Evolutionary conservation across 2,888 invertebrate species (phyloP), one percentile per base, ranked within the genome.

Genomic region (Asteroscopus sphinx): DNA sequence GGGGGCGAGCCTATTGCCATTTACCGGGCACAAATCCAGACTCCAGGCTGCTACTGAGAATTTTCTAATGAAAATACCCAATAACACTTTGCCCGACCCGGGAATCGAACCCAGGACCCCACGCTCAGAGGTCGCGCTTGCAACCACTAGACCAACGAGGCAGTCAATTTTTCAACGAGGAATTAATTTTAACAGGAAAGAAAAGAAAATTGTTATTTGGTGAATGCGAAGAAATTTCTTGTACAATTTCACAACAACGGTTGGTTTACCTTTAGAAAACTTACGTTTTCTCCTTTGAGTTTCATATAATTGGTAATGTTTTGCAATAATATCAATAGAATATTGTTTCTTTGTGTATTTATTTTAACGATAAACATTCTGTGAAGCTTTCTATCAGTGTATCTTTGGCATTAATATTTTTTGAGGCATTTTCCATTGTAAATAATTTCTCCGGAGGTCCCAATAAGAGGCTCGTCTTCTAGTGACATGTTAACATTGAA

Each of bases 401-500:
- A 15, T 37, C 12, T 65, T 65, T 37, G 36, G 32, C 28, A 15
- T 16, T 51, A 30, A 12, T 36, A 41, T 65, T 65, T 21, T 61
- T 61, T 44, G 28, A 42, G 17, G 0, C 39, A 33, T 51, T 56
- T 69, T 63, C 57, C 37, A 49, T 46, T 67, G 46, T 67, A 45
- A 57, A 63, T 47, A 59, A 51, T 73, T 73, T 67, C 67, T 55
- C 46, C 40, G 6, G 12, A 42, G 61, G 44, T 59, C 44, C 47
- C 25, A 53, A 39, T 53, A 56, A 51, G 45, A 62, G 45, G 35
- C 44, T 44, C 41, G 37, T 61, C 57, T 67, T 40, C 16, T 33
- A 39, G 16, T 56, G 64, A 61, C 44, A 58, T 36, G 58, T 65
- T 65, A 54, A 58, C 48, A 62, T 45, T 59, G 40, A 37, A 57